Evolutionary conservation across 1,140 invertebrate species (phyloP), one percentile per base, ranked within the genome.

Genomic region (Pissodes strobi): DNA sequence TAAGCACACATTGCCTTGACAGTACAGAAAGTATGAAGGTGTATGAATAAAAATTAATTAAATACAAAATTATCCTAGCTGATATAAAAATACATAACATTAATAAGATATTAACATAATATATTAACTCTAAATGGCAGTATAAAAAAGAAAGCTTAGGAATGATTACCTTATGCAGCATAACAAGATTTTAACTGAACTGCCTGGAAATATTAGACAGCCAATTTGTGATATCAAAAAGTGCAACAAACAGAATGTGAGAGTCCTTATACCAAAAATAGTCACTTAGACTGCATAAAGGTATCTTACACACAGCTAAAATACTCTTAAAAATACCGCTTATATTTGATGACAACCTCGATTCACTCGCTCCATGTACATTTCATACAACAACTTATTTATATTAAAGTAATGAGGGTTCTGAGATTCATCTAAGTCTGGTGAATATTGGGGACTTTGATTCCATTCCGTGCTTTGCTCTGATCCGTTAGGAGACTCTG

Each of bases 351-450:
- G 67, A 45, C 69, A 70, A 3, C 70, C 70, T 68, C 85, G 79
- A 72, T 84, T 81, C 60, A 82, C 68, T 51, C 86, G 75, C 70
- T 86, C 84, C 65, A 85, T 71, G 58, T 86, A 84, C 48, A 87
- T 80, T 27, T 82, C 82, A 69, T 82, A 87, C 19, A 87, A 71
- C 41, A 87, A 73, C 72, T 85, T 86, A 67, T 87, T 87, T 53
- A 78, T 85, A 67, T 85, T 84, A 63, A 86, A 87, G 71, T 87
- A 87, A 71, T 81, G 84, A 8, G 85, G 85, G 79, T 87, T 87
- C 68, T 85, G 81, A 52, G 60, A 75, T 37, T 81, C 80, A 67
- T 77, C 78, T 17, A 87, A 69, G 70, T 84, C 82, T 4, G 86
- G 86, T 30, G 74, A 78, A 67, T 87, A 87, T 34, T 39, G 15